Evolutionary conservation across 2,797 vertebrate species (phyloP).

Genomic region (Sibirionetta formosa): DNA sequence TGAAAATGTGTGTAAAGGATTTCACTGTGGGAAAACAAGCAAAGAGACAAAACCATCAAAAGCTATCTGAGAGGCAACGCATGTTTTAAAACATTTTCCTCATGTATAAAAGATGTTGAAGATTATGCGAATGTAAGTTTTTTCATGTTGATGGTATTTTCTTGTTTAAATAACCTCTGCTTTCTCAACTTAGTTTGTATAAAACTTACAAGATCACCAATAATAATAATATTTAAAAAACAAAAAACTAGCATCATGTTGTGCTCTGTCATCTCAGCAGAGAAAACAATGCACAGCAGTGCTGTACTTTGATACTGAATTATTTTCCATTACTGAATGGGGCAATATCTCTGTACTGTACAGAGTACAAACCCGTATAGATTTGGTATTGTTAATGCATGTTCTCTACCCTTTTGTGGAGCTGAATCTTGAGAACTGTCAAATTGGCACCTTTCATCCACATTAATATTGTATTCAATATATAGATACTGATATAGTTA

Average conservation of each 20-base stretch:
- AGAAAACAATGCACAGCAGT: neutral
- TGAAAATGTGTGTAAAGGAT: conserved; percentile 4
- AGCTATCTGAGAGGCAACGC: neutral
- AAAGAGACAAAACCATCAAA: conserved; percentile 43
- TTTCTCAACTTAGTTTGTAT: neutral
- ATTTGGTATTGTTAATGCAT: neutral
- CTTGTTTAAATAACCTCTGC: conserved; percentile 1
- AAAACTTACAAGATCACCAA: neutral
- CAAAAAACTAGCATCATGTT: neutral
- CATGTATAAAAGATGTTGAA: conserved; percentile 24
- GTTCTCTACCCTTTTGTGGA: neutral
- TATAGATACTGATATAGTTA: neutral
- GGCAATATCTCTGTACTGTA: neutral
- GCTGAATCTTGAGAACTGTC: neutral
- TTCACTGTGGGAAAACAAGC: conserved; percentile 27
- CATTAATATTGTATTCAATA: conserved; percentile 19
- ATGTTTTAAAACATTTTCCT: conserved; percentile 36
- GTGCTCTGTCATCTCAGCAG: neutral
- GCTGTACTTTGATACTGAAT: neutral
- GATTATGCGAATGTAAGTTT: neutral
- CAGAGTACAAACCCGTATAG: neutral
- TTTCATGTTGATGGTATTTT: neutral
- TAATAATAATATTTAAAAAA: neutral
- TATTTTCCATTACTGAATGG: conserved; percentile 2
- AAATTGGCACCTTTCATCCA: neutral